A percentile compares a stretch with the other conserved stretches of the same genome.
These are phyloP conservation scores for Myrmecobius fasciatus DNA, from an alignment of 2,113 vertebrate species.

Conservation along the genomic window DNA sequence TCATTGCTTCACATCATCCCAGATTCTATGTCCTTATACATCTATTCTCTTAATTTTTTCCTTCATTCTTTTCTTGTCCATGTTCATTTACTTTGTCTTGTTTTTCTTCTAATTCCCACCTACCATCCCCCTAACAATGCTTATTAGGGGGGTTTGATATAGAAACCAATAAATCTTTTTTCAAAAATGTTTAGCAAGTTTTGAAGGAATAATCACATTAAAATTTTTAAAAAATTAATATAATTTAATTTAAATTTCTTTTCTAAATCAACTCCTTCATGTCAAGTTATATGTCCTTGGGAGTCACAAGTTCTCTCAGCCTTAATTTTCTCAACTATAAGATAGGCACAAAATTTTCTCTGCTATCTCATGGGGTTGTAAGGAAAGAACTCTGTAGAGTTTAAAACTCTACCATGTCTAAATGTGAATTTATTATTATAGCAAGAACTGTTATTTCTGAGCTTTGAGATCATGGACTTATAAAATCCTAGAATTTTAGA, in stretches of 20 bases:
- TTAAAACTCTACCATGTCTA: not conserved
- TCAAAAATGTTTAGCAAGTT: not conserved
- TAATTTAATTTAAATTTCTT: not conserved
- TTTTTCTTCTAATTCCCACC: not conserved
- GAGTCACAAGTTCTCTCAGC: not conserved
- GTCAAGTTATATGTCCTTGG: not conserved
- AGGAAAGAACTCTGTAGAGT: not conserved
- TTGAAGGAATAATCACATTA: not conserved
- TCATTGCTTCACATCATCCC: accelerated
- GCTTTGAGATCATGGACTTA: not conserved
- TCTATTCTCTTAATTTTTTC: not conserved
- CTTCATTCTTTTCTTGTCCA: not conserved
- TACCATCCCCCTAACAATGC: not conserved
- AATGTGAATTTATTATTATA: not conserved
- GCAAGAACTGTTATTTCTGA: not conserved
- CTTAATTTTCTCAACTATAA: not conserved
- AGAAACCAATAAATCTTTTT: not conserved
- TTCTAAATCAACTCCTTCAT: not conserved
- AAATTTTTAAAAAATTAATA: not conserved
- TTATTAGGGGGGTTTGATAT: not conserved
- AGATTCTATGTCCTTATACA: not conserved
- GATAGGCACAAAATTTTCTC: not conserved
- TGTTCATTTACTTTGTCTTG: not conserved
- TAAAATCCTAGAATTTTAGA: not conserved
- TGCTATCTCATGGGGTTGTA: not conserved